Base-by-base conservation (phyloP, 2,888 invertebrate genomes). In the Perizoma flavofasciatum region DNA sequence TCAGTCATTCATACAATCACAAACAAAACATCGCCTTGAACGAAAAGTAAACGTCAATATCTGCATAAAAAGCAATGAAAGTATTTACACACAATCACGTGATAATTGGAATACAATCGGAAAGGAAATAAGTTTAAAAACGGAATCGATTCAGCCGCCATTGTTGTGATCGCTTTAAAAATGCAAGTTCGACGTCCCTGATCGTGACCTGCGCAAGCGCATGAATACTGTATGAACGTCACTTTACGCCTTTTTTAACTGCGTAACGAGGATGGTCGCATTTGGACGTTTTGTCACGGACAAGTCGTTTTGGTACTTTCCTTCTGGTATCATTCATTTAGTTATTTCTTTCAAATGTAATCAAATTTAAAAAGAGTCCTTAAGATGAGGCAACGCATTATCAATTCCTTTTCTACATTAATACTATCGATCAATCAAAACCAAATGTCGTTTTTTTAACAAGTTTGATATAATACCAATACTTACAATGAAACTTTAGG, bases 121-220 rank as follows among this genome's bases (percentile, higher is more conserved):
- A 78, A 76, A 73, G 77, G 75, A 78, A 80, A 75, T 61, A 50
- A 61, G 66, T 78, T 76, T 77, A 81, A 81, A 83, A 85, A 82
- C 75, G 72, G 72, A 79, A 78, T 79, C 75, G 78, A 81, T 79
- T 74, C 74, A 72, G 73, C 73, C 72, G 75, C 76, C 75, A 78
- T 81, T 83, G 82, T 83, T 80, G 77, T 82, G 82, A 85, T 83
- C 82, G 82, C 81, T 85, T 82, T 86, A 86, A 89, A 89, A 89
- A 89, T 84, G 83, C 83, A 83, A 81, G 89, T 89, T 88, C 86
- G 85, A 76, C 75, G 85, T 81, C 87, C 90, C 81, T 89, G 90
- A 88, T 88, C 90, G 86, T 91, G 91, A 90, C 90, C 90, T 78
- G 88, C 77, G 85, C 78, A 66, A 64, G 74, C 83, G 80, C 83